Evolutionary conservation across 2,888 invertebrate genomes (phyloP).

Genomic region (Drosophila prolongata): DNA sequence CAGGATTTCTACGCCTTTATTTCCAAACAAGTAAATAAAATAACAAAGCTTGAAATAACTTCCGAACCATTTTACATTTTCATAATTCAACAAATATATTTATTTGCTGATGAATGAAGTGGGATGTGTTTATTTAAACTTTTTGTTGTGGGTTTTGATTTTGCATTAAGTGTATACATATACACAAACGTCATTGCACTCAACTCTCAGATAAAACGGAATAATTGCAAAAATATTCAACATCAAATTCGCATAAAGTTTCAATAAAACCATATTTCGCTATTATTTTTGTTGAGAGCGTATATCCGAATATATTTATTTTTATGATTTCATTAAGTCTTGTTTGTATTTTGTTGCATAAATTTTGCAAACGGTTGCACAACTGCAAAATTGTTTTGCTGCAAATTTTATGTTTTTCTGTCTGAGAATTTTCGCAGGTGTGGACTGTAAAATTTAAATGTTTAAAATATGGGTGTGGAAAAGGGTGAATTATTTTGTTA

Average conservation of each 20-base stretch:
- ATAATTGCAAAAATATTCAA: slow-evolving; percentile 36
- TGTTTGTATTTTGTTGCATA: slow-evolving; percentile 31
- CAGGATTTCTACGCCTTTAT: too few species aligned
- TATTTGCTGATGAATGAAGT: slow-evolving; percentile 8
- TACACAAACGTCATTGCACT: slow-evolving; percentile 28
- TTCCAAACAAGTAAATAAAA: slow-evolving; percentile 9
- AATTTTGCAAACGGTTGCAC: slow-evolving; percentile 37
- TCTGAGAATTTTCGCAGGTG: slow-evolving; percentile 28
- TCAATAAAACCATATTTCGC: slow-evolving; percentile 3
- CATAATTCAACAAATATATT: slow-evolving; percentile 44
- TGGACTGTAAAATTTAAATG: not conserved
- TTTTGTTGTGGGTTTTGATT: slow-evolving; percentile 15
- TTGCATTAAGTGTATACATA: slow-evolving; percentile 37
- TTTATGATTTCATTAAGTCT: slow-evolving; percentile 11
- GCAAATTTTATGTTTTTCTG: slow-evolving; percentile 15
- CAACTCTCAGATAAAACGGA: slow-evolving; percentile 11
- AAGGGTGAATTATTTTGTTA: not conserved
- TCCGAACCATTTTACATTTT: slow-evolving; percentile 33
- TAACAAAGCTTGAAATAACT: slow-evolving; percentile 11
- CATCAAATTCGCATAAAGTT: slow-evolving; percentile 16
- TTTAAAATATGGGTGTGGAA: not conserved
- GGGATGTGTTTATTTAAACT: slow-evolving; percentile 11
- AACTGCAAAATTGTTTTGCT: slow-evolving; percentile 23
- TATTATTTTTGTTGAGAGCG: slow-evolving; percentile 1
- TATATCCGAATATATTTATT: slow-evolving; percentile 16